Evolutionary conservation across 2,797 vertebrate genomes (phyloP), one percentile per base, ranked within the genome.

Genomic region (Ctenopoma multispine): DNA sequence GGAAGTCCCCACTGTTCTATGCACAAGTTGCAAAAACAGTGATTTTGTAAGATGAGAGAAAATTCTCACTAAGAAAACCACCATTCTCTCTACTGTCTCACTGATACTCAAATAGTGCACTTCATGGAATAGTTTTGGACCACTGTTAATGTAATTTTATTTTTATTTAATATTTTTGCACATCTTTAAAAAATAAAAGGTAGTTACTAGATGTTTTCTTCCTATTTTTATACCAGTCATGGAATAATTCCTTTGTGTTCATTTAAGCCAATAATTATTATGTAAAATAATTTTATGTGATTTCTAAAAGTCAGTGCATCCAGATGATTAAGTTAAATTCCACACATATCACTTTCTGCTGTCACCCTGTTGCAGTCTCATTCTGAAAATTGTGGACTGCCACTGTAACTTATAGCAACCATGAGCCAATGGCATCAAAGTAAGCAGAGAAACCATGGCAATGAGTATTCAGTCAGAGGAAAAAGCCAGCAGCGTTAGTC

Each of bases 391-490:
- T 46, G 56, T 82, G 79, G 79, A 84, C 81, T 89, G 85, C 89
- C 83, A 73, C 80, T n/a, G 94, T 96, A 95, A 94, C 93, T 94
- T 93, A 94, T 95, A 93, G 96, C 96, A 97, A 97, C 95, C 92
- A 72, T 58, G 87, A 95, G 84, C 96, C 95, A 96, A 96, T 96
- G 86, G 89, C 87, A 93, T 92, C 80, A 77, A 79, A 84, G 86
- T 79, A 76, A 81, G 87, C 71, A 80, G 80, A 70, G 95, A 95
- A 96, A 93, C 94, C 94, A 96, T 96, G 94, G 94, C 83, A 64
- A 96, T 96, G 71, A 80, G 77, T 81, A 86, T 90, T 93, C 87
- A 90, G 82, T 90, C 87, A 84, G 81, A 82, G 87, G 82, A 86
- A 89, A 90, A 74, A 72, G 77, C 78, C 77, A 84, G 75, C 65